These are phyloP conservation scores for Drosophila leontia DNA, from an alignment of 1,140 invertebrate genomes.

Conservation along the genomic window DNA sequence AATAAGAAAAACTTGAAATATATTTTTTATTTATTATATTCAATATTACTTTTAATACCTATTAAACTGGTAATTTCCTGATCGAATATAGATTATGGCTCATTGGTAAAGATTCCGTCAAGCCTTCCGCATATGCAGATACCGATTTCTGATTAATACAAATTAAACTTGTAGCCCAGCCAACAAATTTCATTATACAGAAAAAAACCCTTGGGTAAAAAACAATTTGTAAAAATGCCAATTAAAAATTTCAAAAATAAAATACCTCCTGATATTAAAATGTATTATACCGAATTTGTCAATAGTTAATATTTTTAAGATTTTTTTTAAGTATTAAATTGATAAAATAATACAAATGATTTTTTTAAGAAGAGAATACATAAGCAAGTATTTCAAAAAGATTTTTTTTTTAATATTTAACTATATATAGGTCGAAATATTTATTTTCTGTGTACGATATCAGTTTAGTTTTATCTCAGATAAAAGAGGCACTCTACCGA, in stretches of 20 bases:
- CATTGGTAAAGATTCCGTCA: neutral
- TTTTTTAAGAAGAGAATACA: neutral
- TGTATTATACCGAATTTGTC: neutral
- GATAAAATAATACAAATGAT: neutral
- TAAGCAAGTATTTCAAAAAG: neutral
- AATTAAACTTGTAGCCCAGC: no score
- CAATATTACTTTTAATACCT: no score
- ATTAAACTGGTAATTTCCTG: neutral
- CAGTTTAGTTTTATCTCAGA: slow-evolving; percentile 33
- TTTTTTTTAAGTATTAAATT: no score
- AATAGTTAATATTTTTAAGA: no score
- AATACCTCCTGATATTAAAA: neutral
- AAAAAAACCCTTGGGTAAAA: neutral
- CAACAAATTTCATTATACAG: slow-evolving; percentile 4
- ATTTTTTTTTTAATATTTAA: no score
- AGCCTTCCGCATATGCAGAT: neutral
- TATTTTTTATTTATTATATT: no score
- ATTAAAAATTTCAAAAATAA: no score
- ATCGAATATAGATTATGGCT: no score
- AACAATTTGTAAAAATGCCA: no score
- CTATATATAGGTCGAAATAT: neutral
- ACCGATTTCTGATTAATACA: slow-evolving; percentile 15
- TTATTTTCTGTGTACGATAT: slow-evolving; percentile 4
- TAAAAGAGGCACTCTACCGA: slow-evolving; percentile 26
- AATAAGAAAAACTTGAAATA: no score